Percentiles rank a stretch among this genome's conserved stretches.
Conservation (phyloP, 2,797 vertebrate genomes). For the Acanthiza pusilla region DNA sequence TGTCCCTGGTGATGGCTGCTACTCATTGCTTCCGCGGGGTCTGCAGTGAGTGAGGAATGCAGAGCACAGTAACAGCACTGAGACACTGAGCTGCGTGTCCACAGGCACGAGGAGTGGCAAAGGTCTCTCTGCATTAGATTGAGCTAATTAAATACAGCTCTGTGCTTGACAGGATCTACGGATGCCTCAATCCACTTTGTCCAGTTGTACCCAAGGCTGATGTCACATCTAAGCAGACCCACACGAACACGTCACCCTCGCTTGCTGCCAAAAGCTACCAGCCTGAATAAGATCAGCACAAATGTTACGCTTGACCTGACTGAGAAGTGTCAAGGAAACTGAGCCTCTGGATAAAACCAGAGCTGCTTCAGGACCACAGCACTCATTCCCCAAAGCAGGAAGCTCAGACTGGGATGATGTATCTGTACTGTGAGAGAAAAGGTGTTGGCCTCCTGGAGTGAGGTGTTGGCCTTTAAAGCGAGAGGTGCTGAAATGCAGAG, state of each 20-base stretch:
- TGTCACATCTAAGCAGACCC: background rate
- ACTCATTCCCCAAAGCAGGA: background rate
- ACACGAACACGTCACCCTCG: accelerated
- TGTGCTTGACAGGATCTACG: background rate
- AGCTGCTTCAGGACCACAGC: background rate
- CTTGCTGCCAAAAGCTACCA: background rate
- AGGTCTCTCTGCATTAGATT: conserved; percentile 2
- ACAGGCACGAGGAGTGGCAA: background rate
- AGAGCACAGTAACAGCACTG: background rate
- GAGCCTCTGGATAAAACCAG: background rate
- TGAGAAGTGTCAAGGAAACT: background rate
- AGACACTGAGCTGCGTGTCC: background rate
- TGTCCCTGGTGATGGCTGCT: background rate
- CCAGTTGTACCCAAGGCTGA: background rate
- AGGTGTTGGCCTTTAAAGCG: background rate
- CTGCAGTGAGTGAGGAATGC: background rate
- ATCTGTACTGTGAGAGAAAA: background rate
- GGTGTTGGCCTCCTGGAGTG: background rate
- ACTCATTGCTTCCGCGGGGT: background rate
- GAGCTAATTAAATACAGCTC: conserved; percentile 43
- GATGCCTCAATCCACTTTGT: background rate
- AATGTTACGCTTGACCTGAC: background rate
- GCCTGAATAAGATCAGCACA: background rate
- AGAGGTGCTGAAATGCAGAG: background rate
- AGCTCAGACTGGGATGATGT: background rate